These are phyloP conservation scores for Sphenopsis melanotis DNA, from an alignment of 2,797 vertebrate species.

Conservation along the genomic window DNA sequence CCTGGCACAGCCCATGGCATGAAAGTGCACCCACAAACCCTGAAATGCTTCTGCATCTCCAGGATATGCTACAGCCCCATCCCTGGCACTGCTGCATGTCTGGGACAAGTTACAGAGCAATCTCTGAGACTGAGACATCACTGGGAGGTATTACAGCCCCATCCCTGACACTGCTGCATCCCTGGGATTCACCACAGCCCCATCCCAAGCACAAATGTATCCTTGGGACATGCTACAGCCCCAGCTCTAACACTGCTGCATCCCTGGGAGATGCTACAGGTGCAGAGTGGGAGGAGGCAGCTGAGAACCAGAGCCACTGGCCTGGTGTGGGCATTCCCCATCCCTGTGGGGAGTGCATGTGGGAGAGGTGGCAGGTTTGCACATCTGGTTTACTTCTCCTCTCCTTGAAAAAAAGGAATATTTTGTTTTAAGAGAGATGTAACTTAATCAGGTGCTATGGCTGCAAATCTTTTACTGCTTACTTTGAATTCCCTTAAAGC, in stretches of 20 bases:
- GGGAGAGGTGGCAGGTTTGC: not conserved
- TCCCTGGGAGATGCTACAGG: not conserved
- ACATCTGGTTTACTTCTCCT: slow-evolving; percentile 61
- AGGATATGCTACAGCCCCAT: not conserved
- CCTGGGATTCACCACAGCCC: not conserved
- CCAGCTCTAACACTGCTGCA: not conserved
- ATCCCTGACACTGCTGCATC: not conserved
- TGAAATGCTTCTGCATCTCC: not conserved
- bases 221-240: not conserved
- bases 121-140: not conserved
- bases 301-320: not conserved
- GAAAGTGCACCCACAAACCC: not conserved
- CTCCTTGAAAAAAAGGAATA: slow-evolving; percentile 2
- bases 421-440: slow-evolving; percentile 60
- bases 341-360: accelerated
- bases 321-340: accelerated
- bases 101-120: not conserved
- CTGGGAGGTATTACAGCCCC: not conserved
- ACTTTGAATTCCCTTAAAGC: slow-evolving; percentile 47
- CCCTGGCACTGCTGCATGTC: not conserved
- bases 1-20: not conserved
- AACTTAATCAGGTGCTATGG: slow-evolving; percentile 65
- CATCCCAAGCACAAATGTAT: not conserved
- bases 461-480: slow-evolving; percentile 61
- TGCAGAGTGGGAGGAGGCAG: not conserved